Evolutionary conservation across 2,888 invertebrate species (phyloP).

Genomic region (Rhamphomyia laevipes): DNA sequence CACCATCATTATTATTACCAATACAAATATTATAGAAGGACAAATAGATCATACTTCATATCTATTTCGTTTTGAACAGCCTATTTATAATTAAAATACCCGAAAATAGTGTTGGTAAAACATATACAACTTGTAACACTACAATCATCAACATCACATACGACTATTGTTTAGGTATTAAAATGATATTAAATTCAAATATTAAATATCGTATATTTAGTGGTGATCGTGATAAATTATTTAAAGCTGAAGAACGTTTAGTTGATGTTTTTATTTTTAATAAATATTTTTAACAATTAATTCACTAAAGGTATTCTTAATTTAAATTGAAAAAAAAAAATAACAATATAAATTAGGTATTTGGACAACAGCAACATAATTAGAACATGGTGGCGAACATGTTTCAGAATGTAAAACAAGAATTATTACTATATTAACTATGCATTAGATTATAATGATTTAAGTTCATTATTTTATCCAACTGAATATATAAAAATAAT

Average conservation of each 20-base stretch:
- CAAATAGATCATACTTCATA: slow-evolving; percentile 15
- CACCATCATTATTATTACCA: slow-evolving; percentile 7
- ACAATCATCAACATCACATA: slow-evolving; percentile 48
- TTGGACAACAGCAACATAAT: slow-evolving; percentile 51
- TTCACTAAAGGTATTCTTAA: slow-evolving; percentile 78
- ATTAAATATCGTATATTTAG: slow-evolving; percentile 77
- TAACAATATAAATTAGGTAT: slow-evolving; percentile 70
- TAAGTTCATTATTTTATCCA: slow-evolving; percentile 87
- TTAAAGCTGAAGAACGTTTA: slow-evolving; percentile 78
- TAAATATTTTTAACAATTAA: slow-evolving; percentile 80
- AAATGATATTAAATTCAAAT: slow-evolving; percentile 42
- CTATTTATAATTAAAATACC: slow-evolving; percentile 78
- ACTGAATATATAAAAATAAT: slow-evolving; percentile 78
- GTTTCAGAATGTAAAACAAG: slow-evolving; percentile 58
- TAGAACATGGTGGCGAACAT: slow-evolving; percentile 45
- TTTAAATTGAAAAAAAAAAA: slow-evolving; percentile 84
- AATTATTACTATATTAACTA: slow-evolving; percentile 56
- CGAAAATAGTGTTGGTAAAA: slow-evolving; percentile 85
- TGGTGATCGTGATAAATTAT: slow-evolving; percentile 82
- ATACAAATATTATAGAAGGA: neutral
- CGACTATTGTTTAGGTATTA: slow-evolving; percentile 74
- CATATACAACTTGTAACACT: slow-evolving; percentile 60
- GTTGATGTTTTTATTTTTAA: slow-evolving; percentile 96
- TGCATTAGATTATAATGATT: slow-evolving; percentile 77
- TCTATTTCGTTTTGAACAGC: slow-evolving; percentile 55